Evolutionary conservation across 2,113 vertebrate genomes (phyloP).

Genomic region (Tetrao urogallus): DNA sequence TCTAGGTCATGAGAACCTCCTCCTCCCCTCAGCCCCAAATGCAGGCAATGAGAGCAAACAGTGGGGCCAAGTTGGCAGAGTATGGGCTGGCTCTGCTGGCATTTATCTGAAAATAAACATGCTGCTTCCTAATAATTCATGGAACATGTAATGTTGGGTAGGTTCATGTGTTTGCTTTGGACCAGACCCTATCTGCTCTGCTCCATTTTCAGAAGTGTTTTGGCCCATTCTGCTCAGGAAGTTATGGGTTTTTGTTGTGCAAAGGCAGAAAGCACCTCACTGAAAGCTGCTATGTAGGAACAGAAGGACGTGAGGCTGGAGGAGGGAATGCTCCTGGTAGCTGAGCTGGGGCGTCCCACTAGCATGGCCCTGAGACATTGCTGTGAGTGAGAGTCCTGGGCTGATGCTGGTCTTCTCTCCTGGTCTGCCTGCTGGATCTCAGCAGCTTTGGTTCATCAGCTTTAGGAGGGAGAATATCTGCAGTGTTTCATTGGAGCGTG

Average conservation of each 20-base stretch:
- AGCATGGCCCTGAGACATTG: neutral
- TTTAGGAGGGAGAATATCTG: neutral
- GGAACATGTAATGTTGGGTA: conserved; percentile 32
- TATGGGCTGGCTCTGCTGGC: neutral
- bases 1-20: neutral
- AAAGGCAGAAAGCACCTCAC: neutral
- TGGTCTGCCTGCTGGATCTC: neutral
- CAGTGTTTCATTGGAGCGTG: neutral
- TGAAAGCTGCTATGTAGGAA: neutral
- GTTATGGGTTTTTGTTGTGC: neutral
- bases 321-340: neutral
- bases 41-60: neutral
- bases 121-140: conserved; percentile 34
- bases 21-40: neutral
- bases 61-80: neutral
- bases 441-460: neutral
- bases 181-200: conserved; percentile 12
- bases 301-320: neutral
- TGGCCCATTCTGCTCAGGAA: conserved; percentile 16
- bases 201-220: neutral
- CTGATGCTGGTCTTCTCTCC: neutral
- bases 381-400: neutral
- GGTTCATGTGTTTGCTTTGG: conserved; percentile 56
- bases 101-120: conserved; percentile 26
- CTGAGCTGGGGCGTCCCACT: neutral